These are phyloP conservation scores for Xyliphius kryptos DNA, from an alignment of 2,113 vertebrate genomes.

Conservation along the genomic window DNA sequence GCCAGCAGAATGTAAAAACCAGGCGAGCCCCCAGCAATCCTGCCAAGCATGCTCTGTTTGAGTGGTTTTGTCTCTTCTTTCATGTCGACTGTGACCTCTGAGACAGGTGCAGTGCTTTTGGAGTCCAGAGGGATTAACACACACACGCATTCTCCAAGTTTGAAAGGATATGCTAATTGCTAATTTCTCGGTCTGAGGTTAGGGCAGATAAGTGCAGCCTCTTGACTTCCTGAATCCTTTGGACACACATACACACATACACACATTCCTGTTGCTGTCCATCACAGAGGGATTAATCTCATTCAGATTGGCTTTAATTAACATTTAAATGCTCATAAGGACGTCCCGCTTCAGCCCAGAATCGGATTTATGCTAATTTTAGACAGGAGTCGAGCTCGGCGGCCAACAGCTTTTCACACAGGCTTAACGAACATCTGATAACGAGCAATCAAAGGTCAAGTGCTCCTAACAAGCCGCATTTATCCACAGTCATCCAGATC, in stretches of 20 bases:
- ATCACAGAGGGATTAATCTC: conserved; percentile 42
- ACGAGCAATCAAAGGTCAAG: conserved; percentile 41
- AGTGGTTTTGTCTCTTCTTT: conserved; percentile 6
- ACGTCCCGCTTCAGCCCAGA: conserved; percentile 30
- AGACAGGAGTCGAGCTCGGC: conserved; percentile 10
- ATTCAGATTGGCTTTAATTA: conserved; percentile 58
- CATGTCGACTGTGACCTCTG: conserved; percentile 6
- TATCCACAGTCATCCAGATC: background rate
- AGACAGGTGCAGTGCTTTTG: conserved; percentile 9
- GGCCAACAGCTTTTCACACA: conserved; percentile 17
- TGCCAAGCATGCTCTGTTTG: background rate
- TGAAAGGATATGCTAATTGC: conserved; percentile 76
- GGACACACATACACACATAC: conserved; percentile 15
- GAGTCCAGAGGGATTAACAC: conserved; percentile 11
- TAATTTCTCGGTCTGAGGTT: conserved; percentile 65
- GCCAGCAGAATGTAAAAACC: too few relatives aligned
- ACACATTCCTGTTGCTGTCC: conserved; percentile 48
- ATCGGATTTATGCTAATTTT: conserved; percentile 42
- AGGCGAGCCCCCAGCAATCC: background rate
- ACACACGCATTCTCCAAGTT: conserved; percentile 1
- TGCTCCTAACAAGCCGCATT: conserved; percentile 19
- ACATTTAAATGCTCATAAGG: conserved; percentile 68
- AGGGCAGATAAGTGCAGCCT: conserved; percentile 65
- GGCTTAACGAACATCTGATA: conserved; percentile 42
- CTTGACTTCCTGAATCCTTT: conserved; percentile 66